Evolutionary conservation across 2,113 vertebrate species (phyloP).

Genomic region (Pandion haliaetus): DNA sequence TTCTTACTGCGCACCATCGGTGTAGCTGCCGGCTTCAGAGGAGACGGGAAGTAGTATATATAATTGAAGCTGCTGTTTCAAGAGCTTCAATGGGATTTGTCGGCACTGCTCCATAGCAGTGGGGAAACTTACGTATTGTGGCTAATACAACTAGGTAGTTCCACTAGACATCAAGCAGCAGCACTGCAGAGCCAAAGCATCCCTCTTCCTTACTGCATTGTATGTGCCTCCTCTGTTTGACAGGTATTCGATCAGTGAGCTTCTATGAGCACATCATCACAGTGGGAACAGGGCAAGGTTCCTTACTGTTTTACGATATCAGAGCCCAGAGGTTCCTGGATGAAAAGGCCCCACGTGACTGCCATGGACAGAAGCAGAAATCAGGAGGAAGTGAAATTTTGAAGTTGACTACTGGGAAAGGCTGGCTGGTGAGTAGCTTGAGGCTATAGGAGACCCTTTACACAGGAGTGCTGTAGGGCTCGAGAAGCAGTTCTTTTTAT

Average conservation of each 20-base stretch:
- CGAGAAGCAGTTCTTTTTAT: fast-evolving
- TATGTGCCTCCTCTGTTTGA: background rate
- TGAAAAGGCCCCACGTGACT: conserved; percentile 70
- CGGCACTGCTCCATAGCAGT: background rate
- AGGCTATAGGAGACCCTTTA: background rate
- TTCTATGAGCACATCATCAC: conserved; percentile 99
- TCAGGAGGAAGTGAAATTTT: conserved; percentile 84
- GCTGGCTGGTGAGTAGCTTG: conserved; percentile 89
- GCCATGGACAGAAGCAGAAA: conserved; percentile 77
- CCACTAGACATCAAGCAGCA: background rate
- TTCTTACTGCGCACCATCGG: background rate
- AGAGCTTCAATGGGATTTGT: background rate
- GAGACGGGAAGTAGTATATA: background rate
- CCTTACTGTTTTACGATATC: conserved; percentile 95
- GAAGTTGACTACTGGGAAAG: conserved; percentile 92
- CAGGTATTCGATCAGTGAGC: conserved; percentile 97
- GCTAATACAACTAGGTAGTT: background rate
- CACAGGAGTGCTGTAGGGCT: fast-evolving
- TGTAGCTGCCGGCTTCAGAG: background rate
- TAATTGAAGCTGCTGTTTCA: background rate
- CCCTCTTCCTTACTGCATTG: background rate
- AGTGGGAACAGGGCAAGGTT: conserved; percentile 95
- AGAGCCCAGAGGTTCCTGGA: conserved; percentile 94
- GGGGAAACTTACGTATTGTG: background rate
- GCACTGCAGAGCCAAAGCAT: background rate